Conservation (phyloP, 2,797 vertebrate species). For the Ambastaia sidthimunki region DNA sequence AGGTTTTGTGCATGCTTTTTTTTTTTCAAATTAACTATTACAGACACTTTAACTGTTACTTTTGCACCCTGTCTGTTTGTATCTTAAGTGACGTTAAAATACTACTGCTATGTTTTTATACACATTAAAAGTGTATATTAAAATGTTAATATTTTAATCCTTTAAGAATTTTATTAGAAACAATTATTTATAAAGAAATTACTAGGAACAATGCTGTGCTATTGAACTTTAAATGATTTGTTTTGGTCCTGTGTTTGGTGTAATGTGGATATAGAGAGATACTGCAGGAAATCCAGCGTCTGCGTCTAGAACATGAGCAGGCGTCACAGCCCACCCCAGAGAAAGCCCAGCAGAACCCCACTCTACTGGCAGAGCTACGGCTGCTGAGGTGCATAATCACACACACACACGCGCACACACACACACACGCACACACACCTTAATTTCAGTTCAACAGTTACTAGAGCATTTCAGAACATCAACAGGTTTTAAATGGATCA, state of each 20-base stretch:
- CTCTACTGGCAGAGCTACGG: conserved; percentile 89
- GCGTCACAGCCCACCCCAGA: conserved; percentile 96
- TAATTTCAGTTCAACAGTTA: conserved; percentile 6
- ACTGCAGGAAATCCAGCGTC: conserved; percentile 94
- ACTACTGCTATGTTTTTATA: not conserved
- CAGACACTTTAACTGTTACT: not conserved
- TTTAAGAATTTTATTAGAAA: no score
- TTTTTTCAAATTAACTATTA: no score
- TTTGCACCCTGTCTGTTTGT: not conserved
- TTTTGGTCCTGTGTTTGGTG: not conserved
- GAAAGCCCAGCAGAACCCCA: conserved; percentile 97
- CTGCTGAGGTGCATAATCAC: conserved; percentile 96
- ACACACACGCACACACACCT: not conserved
- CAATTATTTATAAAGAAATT: no score
- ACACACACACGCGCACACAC: not conserved
- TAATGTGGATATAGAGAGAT: conserved; percentile 82
- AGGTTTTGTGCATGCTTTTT: no score
- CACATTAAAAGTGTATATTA: not conserved
- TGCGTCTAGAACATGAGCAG: conserved; percentile 93
- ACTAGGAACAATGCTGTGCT: no score
- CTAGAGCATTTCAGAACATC: not conserved
- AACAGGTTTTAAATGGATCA: not conserved
- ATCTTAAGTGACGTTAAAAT: not conserved
- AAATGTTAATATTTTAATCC: no score
- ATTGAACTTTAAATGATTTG: not conserved